A percentile compares a stretch with the other conserved stretches of the same genome.
These are phyloP conservation scores for Aphelocoma californica DNA, from an alignment of 2,797 vertebrate species.

Conservation along the genomic window DNA sequence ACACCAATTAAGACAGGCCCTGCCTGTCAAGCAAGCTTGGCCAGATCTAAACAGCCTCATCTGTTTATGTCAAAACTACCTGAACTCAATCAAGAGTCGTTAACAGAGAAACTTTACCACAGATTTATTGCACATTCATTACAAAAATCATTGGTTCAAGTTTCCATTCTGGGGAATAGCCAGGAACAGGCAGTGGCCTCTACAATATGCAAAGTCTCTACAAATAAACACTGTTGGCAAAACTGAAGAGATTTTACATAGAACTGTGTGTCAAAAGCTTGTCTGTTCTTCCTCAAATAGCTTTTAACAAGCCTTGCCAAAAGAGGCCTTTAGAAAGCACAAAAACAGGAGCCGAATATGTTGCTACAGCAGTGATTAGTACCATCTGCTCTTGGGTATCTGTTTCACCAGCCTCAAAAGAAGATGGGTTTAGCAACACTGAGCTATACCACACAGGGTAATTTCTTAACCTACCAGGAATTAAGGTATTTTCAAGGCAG, in stretches of 20 bases:
- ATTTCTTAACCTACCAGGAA: neutral
- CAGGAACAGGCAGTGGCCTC: neutral
- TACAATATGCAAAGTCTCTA: neutral
- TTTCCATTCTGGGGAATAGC: neutral
- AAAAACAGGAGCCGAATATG: neutral
- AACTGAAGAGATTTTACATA: neutral
- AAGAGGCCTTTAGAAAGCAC: neutral
- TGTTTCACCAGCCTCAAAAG: neutral
- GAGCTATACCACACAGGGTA: neutral
- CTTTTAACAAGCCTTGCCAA: neutral
- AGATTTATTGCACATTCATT: constrained; percentile 44
- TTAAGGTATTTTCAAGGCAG: neutral
- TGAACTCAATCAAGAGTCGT: neutral
- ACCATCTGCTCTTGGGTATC: neutral
- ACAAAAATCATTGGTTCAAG: neutral
- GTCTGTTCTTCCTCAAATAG: neutral
- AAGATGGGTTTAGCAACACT: neutral
- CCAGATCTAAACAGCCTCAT: neutral
- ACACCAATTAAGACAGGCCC: neutral
- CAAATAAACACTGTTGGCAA: neutral
- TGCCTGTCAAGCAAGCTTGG: neutral
- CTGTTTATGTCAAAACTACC: neutral
- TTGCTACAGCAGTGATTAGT: neutral
- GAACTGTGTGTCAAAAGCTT: neutral
- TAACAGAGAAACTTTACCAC: neutral